Percentiles rank a stretch among this genome's conserved stretches.
phyloP scores from a whole-genome alignment of 2,797 vertebrate species.

The Clamator glandarius region DNA sequence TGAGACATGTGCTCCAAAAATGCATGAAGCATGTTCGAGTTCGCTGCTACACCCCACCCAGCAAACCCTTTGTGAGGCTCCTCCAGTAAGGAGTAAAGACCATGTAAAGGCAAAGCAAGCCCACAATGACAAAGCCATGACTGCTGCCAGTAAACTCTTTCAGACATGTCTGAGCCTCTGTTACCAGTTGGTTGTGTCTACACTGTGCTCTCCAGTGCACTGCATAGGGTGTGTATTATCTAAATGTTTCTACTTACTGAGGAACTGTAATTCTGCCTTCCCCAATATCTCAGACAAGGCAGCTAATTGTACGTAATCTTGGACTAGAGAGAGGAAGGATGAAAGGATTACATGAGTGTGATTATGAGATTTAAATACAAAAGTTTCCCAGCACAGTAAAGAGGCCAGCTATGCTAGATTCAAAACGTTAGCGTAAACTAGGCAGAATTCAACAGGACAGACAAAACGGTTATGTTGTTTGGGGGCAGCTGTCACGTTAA shows the following conservation, averaged over 20 bases:
- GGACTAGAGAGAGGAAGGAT: not conserved
- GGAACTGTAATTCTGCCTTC: not conserved
- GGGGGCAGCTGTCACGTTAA: no score
- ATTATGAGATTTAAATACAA: not conserved
- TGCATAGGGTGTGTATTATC: fast-evolving
- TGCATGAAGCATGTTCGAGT: not conserved
- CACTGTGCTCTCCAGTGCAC: not conserved
- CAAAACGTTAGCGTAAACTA: not conserved
- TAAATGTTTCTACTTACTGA: not conserved
- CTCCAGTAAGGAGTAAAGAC: fast-evolving
- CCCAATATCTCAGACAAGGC: not conserved
- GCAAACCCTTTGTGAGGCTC: not conserved
- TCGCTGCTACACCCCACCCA: not conserved
- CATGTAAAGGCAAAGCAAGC: not conserved
- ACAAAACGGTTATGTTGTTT: not conserved
- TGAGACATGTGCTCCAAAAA: not conserved
- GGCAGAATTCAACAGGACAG: not conserved
- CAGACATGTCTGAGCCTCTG: fast-evolving
- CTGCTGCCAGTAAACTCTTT: not conserved
- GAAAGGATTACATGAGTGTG: not conserved
- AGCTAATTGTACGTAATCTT: not conserved
- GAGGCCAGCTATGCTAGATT: not conserved
- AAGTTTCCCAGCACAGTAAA: not conserved
- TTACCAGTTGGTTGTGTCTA: not conserved
- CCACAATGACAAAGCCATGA: fast-evolving